Base-by-base conservation (phyloP, 2,797 vertebrate species). In the Sebastes steindachneri region DNA sequence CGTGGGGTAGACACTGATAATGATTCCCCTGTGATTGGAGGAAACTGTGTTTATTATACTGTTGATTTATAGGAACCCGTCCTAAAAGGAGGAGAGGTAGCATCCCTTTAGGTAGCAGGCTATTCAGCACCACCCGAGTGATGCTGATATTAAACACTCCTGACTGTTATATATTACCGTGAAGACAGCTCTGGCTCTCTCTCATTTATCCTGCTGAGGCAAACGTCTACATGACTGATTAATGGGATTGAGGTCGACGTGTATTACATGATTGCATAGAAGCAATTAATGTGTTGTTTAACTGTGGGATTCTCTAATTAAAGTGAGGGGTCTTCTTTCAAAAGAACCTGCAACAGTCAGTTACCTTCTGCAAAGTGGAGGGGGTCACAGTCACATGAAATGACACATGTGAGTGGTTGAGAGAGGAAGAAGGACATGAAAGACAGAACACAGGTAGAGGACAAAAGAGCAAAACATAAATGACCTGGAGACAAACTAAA, bases 331-430 rank as follows among this genome's bases (percentile, higher is more conserved):
- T 88, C 73, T 29, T 80, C 82, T 79, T 58, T 73, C 41, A 77
- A 93, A 95, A 90, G 94, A 92, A 95, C 91, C 93, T 94, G 94
- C 93, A 96, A 96, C 91, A 94, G 95, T 94, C 91, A 94, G 59
- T 96, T 99, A 99, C 98, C 98, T 98, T 99, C 98, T 94, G 94
- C 96, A 95, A 95, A 95, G 96, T 91, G 96, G 96, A 97, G 94
- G 96, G 96, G 96, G 96, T 96, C 97, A 91, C 83, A 88, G 83
- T 77, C 96, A 97, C 96, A 97, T 97, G 97, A 97, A 96, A 97
- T 93, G 96, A 97, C 96, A 96, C 95, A 95, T 95, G 97, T 97
- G 97, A 98, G 97, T 96, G 96, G 96, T 97, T 96, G 96, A 97
- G 45, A 55, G 95, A 96, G 95, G 95, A 96, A 95, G 95, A 97